Evolutionary conservation across 2,113 vertebrate species (phyloP), one percentile per base, ranked within the genome.

Genomic region (Seriola aureovittata): DNA sequence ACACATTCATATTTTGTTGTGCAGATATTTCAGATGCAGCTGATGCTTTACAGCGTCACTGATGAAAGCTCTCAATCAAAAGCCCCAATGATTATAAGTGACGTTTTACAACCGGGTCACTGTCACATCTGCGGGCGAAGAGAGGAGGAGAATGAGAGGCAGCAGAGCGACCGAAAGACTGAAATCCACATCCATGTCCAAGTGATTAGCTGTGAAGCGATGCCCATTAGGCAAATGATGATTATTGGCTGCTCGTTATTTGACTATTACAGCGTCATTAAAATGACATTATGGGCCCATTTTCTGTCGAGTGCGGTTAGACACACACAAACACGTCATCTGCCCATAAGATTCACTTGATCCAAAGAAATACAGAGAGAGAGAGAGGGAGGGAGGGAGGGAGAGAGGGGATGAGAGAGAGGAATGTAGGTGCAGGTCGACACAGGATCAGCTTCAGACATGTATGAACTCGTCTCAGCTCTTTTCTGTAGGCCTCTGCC

Each of bases 361-460:
- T 81, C 60, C 63, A 70, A 17, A 70, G 65, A 80, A 80, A 63
- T 17, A 69, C 68, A 42, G 60, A 70, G 54, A 10, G 54, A 69
- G 23, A 57, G 40, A 1, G 40, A 62, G 54, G 17, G 16, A n/a
- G 23, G 11, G 16, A 21, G 8, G 64, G 9, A 5, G 11, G 5
- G 8, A 42, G 10, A 72, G 5, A 75, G 29, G 57, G 29, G 29
- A 29, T 29, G 29, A 29, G 60, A 46, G 44, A 12, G 65, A 63
- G 34, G 57, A 96, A 96, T 96, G 94, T 75, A 72, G 73, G 79
- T 63, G 85, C 95, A 96, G 93, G 94, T 92, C 90, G 88, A 92
- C 90, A 95, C 95, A 95, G 81, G 95, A 94, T 78, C 84, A 75
- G 80, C 63, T 59, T 40, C 5, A 36, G 79, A 93, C 95, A 65